Evolutionary conservation across 2,888 invertebrate species (phyloP), one percentile per base, ranked within the genome.

Genomic region (Clepsis dumicolana): DNA sequence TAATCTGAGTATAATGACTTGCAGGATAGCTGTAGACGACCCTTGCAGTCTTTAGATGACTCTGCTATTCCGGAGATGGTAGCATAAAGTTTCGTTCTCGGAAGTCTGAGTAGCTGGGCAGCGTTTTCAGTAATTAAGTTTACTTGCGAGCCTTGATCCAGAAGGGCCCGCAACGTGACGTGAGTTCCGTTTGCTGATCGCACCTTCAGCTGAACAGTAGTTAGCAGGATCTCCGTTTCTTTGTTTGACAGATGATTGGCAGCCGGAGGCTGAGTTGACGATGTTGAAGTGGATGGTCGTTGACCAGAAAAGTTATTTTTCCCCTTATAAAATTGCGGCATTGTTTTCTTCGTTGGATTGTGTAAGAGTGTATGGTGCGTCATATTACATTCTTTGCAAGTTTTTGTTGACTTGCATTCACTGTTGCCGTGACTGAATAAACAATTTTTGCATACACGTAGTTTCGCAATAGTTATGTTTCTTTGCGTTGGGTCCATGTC

Each of bases 121-220:
- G 72, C 72, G 1, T 66, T 71, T 62, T 73, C 71, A 8, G 72
- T 66, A 35, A 73, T 68, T 0, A 73, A 57, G 1, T 60, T 64
- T 0, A 70, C 65, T 70, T 74, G 74, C 16, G 70, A 67, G n/a
- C 74, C 72, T 54, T 73, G 74, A 38, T 74, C 73, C 0, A 74
- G 41, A 1, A 73, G 61, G 1, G 66, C 71, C 24, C 72, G 53
- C 41, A 74, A 57, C 16, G 52, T 72, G 8, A 68, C 14, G 25
- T 54, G 68, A 8, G 63, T 71, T 24, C 73, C 73, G 38, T 74
- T 63, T 14, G 12, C 10, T 14, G 59, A 4, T 29, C 59, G 56
- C 3, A 72, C 60, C 24, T 64, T 70, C 0, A 73, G 14, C 14
- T 52, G 50, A 4, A 67, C 65, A 4, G 74, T 73, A 25, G 72